These are phyloP conservation scores for Adelognathus sp. DNA, from an alignment of 2,888 invertebrate species.

Conservation along the genomic window DNA sequence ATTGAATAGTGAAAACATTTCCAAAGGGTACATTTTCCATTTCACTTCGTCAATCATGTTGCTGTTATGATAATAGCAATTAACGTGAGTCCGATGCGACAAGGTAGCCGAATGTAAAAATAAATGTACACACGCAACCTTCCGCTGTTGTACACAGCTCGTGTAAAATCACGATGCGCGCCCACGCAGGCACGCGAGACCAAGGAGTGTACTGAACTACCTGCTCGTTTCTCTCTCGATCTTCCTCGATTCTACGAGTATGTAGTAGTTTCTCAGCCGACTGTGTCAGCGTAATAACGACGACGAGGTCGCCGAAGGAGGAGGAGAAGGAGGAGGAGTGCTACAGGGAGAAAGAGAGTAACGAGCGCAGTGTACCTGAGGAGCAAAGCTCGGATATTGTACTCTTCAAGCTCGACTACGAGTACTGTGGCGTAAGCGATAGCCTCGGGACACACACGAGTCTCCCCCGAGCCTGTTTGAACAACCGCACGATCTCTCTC, in stretches of 20 bases:
- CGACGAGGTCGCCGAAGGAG: neutral
- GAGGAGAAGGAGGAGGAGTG: neutral
- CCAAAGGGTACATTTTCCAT: neutral
- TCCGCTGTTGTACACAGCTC: slow-evolving; percentile 1
- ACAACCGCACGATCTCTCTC: neutral
- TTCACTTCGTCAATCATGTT: neutral
- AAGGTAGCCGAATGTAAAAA: neutral
- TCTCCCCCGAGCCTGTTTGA: neutral
- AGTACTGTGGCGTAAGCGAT: neutral
- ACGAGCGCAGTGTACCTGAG: neutral
- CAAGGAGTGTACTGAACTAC: slow-evolving; percentile 36
- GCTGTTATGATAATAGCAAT: neutral
- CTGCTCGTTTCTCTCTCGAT: slow-evolving; percentile 26
- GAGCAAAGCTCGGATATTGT: slow-evolving; percentile 18
- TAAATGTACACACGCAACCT: slow-evolving; percentile 7
- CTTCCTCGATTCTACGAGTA: neutral
- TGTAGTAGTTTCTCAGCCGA: neutral
- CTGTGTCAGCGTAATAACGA: slow-evolving; percentile 33
- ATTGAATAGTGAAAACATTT: neutral
- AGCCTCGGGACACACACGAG: neutral
- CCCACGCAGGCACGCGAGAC: slow-evolving; percentile 28
- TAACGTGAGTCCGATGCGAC: neutral
- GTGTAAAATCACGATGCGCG: slow-evolving; percentile 33
- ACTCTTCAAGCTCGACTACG: neutral
- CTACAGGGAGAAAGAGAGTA: neutral